A percentile compares a stretch with the other conserved stretches of the same genome.
phyloP scores from a whole-genome alignment of 2,888 invertebrate genomes.

The Aradus depressus region DNA sequence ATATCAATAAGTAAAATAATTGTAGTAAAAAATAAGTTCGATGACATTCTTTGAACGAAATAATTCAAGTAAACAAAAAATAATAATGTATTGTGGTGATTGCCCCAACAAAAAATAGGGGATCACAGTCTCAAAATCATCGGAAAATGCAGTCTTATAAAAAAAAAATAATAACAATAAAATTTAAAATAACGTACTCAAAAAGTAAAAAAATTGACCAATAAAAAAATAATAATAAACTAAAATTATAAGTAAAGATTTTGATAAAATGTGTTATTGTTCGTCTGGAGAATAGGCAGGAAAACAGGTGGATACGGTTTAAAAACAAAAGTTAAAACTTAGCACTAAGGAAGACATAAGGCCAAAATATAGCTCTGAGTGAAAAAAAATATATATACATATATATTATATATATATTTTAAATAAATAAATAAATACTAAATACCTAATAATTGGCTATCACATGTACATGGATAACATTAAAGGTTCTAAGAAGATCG shows the following conservation, averaged over 20 bases:
- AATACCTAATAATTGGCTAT: conserved; percentile 20
- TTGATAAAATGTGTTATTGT: conserved; percentile 1
- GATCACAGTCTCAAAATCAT: conserved; percentile 13
- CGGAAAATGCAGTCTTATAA: conserved; percentile 18
- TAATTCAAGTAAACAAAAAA: conserved; percentile 8
- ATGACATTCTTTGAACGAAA: neutral
- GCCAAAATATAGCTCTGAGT: neutral
- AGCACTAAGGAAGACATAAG: conserved; percentile 18
- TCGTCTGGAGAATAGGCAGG: conserved; percentile 13
- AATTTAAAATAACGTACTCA: no score
- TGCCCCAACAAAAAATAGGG: conserved; percentile 3
- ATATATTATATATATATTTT: conserved; percentile 8
- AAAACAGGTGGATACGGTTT: conserved; percentile 10
- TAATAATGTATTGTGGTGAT: neutral
- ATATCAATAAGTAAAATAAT: conserved; percentile 7
- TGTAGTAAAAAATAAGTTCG: conserved; percentile 1
- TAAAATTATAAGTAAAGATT: no score
- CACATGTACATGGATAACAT: conserved; percentile 26
- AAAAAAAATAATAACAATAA: no score
- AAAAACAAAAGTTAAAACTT: conserved; percentile 5
- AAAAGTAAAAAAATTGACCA: neutral
- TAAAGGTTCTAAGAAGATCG: conserved; percentile 24
- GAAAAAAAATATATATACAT: conserved; percentile 1
- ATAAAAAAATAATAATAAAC: no score
- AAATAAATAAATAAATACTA: conserved; percentile 19